Evolutionary conservation across 2,113 vertebrate genomes (phyloP).

Genomic region (Corvus moneduloides): DNA sequence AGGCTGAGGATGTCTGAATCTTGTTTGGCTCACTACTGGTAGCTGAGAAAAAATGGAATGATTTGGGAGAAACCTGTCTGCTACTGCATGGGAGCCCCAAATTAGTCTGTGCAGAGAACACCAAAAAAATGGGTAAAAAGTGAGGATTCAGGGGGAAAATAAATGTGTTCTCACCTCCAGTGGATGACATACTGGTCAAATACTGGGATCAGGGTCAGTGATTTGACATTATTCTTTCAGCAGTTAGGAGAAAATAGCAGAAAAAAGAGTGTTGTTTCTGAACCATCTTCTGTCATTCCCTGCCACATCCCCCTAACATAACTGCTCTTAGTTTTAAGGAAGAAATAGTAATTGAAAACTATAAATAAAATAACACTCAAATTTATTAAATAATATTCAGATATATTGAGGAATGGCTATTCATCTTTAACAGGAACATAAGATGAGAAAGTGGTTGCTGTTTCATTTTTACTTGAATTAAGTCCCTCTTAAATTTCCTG

Average conservation of each 20-base stretch:
- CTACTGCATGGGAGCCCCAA: neutral
- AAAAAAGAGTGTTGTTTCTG: neutral
- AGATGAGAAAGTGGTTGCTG: neutral
- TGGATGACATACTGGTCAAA: neutral
- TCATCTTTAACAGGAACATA: neutral
- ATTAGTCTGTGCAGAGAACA: neutral
- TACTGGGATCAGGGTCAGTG: neutral
- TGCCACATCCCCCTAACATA: neutral
- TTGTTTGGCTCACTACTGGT: neutral
- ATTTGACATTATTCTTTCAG: neutral
- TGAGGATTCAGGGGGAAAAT: neutral
- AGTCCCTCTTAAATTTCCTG: neutral
- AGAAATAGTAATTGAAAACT: neutral
- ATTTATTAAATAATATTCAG: neutral
- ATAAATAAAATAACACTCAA: neutral
- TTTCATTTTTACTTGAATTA: neutral
- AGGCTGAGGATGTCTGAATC: neutral
- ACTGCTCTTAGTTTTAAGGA: neutral
- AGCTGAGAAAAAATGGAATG: slow-evolving; percentile 15
- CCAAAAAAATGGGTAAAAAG: neutral
- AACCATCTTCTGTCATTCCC: neutral
- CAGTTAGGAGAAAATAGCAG: neutral
- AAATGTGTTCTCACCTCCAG: neutral
- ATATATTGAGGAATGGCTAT: neutral
- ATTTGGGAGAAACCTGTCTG: neutral